Percentiles rank a stretch among this genome's conserved stretches.
Evolutionary conservation across 2,888 invertebrate species (phyloP).

Genomic region (Agrotis clavis): DNA sequence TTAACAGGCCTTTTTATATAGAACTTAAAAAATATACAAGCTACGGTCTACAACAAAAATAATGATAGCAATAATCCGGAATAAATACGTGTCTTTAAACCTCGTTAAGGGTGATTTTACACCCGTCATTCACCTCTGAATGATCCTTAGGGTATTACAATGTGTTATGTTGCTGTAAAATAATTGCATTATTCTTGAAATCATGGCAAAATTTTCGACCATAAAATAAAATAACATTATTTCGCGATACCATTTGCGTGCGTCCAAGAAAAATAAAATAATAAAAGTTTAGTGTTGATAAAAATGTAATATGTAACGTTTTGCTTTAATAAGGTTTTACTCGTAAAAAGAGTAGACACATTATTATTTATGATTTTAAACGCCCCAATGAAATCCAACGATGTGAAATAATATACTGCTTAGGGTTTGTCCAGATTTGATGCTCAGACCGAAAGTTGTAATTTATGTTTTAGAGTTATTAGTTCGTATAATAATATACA

Average conservation of each 20-base stretch:
- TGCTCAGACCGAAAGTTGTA: not conserved
- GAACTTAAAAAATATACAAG: too few relatives aligned
- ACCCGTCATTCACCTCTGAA: not conserved
- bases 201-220: not conserved
- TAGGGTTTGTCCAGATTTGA: conserved; percentile 10
- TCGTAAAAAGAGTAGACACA: not conserved
- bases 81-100: too few relatives aligned
- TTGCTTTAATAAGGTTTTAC: not conserved
- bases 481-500: not conserved
- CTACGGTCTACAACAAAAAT: too few relatives aligned
- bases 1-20: too few relatives aligned
- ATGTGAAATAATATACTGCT: conserved; percentile 16
- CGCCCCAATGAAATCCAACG: not conserved
- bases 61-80: too few relatives aligned
- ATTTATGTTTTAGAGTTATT: conserved; percentile 10
- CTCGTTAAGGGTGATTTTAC: too few relatives aligned
- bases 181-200: not conserved
- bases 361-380: conserved; percentile 21
- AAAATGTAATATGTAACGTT: not conserved
- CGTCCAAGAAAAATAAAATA: not conserved
- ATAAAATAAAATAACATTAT: not conserved
- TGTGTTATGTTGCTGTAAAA: not conserved
- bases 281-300: conserved; percentile 4
- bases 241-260: not conserved
- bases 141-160: not conserved